A percentile compares a stretch with the other conserved stretches of the same genome.
Conservation (phyloP, 2,797 vertebrate species). For the Gambelia wislizenii region DNA sequence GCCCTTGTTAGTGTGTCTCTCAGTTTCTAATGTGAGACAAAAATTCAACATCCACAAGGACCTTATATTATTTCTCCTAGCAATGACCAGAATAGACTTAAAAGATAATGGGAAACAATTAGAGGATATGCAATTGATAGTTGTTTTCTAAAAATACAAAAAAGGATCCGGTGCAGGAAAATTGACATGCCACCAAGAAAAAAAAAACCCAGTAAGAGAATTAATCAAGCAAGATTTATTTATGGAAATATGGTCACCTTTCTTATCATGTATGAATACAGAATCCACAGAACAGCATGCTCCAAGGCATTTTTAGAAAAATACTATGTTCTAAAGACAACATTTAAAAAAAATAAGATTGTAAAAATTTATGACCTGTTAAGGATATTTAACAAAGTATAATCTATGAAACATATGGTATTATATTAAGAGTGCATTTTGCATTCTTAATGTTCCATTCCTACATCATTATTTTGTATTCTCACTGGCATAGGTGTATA, state of each 20-base stretch:
- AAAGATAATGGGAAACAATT: too few relatives aligned
- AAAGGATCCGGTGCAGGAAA: not conserved
- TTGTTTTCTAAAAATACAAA: too few relatives aligned
- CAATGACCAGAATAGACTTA: too few relatives aligned
- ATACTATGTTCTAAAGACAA: not conserved
- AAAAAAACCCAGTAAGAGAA: not conserved
- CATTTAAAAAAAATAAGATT: not conserved
- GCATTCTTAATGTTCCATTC: not conserved
- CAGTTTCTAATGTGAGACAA: too few relatives aligned
- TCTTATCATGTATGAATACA: not conserved
- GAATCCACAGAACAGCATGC: not conserved
- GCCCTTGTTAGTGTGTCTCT: too few relatives aligned
- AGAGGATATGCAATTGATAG: too few relatives aligned
- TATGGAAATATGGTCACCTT: not conserved
- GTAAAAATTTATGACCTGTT: not conserved
- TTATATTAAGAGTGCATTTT: not conserved
- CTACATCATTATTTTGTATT: not conserved
- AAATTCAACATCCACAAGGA: too few relatives aligned
- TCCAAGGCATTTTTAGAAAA: not conserved
- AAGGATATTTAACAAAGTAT: not conserved
- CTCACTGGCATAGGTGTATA: too few relatives aligned
- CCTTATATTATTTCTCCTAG: too few relatives aligned
- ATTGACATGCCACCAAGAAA: not conserved
- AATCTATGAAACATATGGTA: not conserved
- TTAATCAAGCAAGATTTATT: not conserved